A percentile compares a stretch with the other conserved stretches of the same genome.
phyloP scores from a whole-genome alignment of 1,140 invertebrate species.

The Panagrolaimus sp. region DNA sequence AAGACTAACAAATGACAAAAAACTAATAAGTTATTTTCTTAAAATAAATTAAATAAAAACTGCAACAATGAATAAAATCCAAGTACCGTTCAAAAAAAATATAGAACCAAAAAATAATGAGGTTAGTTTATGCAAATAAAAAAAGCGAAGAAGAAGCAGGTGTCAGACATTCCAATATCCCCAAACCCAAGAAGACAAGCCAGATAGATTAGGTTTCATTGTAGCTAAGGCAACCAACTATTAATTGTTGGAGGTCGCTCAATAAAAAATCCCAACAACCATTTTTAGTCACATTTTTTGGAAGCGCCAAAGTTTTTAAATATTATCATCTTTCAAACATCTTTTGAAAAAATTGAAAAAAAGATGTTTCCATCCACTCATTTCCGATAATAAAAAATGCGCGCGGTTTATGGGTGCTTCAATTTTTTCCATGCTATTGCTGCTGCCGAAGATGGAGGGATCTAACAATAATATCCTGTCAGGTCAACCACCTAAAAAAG shows the following conservation, averaged over 20 bases:
- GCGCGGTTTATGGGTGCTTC: background rate
- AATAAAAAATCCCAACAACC: no score
- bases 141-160: background rate
- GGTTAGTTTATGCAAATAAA: background rate
- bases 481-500: background rate
- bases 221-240: no score
- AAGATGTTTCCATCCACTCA: no score
- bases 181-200: background rate
- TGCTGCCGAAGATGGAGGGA: background rate
- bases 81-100: no score
- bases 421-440: background rate
- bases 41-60: no score
- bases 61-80: no score
- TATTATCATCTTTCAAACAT: background rate
- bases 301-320: background rate
- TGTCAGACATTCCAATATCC: background rate
- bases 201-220: background rate
- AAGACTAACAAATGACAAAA: no score
- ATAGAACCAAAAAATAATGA: no score
- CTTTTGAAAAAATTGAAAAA: no score
- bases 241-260: no score
- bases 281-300: background rate
- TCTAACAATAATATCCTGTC: background rate
- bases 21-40: no score
- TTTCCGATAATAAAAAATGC: background rate